Percentiles rank a stretch among this genome's conserved stretches.
Conservation (phyloP, 1,140 invertebrate species). For the Rhynchophorus ferrugineus region DNA sequence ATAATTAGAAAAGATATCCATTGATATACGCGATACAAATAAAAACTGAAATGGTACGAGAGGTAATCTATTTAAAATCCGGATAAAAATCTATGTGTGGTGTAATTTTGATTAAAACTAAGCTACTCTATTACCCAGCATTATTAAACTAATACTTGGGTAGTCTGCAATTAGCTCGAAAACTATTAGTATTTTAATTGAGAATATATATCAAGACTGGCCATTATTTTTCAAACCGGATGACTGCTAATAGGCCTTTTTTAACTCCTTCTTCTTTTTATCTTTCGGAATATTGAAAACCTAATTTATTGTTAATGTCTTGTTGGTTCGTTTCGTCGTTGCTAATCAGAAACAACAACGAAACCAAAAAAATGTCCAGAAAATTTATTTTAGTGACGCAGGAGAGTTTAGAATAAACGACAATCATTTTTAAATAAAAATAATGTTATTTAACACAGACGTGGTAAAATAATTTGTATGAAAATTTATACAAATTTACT, state of each 20-base stretch:
- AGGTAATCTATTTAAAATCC: not conserved
- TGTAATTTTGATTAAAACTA: constrained; percentile 12
- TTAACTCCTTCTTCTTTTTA: not conserved
- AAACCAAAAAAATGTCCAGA: too few relatives aligned
- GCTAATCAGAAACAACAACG: too few relatives aligned
- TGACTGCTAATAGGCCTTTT: constrained; percentile 3
- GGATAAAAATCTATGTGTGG: not conserved
- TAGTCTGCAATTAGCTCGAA: constrained; percentile 23
- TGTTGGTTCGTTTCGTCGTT: not conserved
- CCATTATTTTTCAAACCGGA: constrained; percentile 26
- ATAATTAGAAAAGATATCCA: not conserved
- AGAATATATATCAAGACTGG: constrained; percentile 24
- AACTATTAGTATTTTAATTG: constrained; percentile 25
- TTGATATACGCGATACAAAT: not conserved
- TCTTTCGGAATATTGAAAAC: not conserved
- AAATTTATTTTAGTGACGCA: too few relatives aligned
- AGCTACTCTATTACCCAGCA: constrained; percentile 13
- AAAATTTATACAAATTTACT: not conserved
- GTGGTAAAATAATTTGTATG: not conserved
- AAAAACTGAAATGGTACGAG: not conserved
- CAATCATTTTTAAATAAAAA: too few relatives aligned
- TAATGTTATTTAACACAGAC: too few relatives aligned
- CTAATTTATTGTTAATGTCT: not conserved
- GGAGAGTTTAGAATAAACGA: too few relatives aligned
- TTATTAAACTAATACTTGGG: constrained; percentile 20